Percentiles rank a stretch among this genome's conserved stretches.
phyloP scores from a whole-genome alignment of 2,113 vertebrate genomes.

The Pterophyllum scalare region DNA sequence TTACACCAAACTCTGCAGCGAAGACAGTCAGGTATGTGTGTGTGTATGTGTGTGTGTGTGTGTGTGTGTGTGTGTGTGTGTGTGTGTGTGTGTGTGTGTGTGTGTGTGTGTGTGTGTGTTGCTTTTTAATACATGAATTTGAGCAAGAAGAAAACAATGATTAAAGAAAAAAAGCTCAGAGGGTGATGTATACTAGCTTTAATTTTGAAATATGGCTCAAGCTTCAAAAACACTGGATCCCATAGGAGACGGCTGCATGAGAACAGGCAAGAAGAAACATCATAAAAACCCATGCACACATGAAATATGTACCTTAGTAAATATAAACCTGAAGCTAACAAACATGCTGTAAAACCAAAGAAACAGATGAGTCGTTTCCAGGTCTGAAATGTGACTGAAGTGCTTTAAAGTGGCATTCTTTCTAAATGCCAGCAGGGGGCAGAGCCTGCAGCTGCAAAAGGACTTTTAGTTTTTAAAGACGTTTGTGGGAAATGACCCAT shows the following conservation, averaged over 20 bases:
- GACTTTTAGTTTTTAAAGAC: neutral
- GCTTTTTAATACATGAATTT: too few species aligned
- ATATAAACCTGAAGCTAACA: neutral
- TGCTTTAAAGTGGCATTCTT: accelerated
- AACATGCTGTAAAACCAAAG: neutral
- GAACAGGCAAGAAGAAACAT: neutral
- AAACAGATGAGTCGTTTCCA: neutral
- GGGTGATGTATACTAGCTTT: neutral
- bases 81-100: neutral
- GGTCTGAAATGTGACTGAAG: neutral
- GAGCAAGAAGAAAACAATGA: neutral
- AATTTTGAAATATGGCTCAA: neutral
- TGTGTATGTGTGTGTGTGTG: neutral
- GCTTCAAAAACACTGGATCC: neutral
- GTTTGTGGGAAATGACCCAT: neutral
- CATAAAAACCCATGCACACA: neutral
- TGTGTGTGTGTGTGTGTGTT: too few species aligned
- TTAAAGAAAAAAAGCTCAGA: neutral
- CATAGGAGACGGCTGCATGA: neutral
- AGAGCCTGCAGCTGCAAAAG: neutral
- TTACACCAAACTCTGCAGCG: neutral
- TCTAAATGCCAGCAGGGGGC: neutral
- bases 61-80: too few species aligned
- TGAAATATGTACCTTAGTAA: neutral
- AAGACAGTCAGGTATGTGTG: neutral